phyloP scores from a whole-genome alignment of 1,140 invertebrate genomes.

The Pseudomyrmex pallidus region DNA sequence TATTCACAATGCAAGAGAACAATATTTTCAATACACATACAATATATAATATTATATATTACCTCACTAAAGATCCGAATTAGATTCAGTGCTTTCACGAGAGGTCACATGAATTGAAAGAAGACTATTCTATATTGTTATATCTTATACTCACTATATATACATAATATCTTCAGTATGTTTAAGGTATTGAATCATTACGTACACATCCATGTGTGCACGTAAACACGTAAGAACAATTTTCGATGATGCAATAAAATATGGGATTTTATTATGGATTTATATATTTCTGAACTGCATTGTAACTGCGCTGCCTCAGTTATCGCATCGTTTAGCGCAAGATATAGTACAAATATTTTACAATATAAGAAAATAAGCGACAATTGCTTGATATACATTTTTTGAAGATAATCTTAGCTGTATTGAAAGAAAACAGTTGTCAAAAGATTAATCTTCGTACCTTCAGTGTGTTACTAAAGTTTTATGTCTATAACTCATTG shows the following conservation, averaged over 20 bases:
- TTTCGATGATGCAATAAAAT: constrained; percentile 3
- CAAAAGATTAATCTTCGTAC: background rate
- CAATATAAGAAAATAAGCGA: constrained; percentile 28
- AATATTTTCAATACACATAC: constrained; percentile 15
- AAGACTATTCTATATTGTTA: constrained; percentile 4
- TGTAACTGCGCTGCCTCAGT: background rate
- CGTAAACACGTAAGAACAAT: background rate
- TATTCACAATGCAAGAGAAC: constrained; percentile 29
- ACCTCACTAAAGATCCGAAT: constrained; percentile 25
- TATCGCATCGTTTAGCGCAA: background rate
- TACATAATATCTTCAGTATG: background rate
- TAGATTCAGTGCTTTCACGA: constrained; percentile 7
- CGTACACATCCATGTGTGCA: background rate
- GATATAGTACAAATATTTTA: constrained; percentile 34
- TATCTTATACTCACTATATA: constrained; percentile 35
- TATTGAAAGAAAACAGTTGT: background rate
- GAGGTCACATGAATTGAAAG: constrained; percentile 30
- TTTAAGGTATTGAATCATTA: constrained; percentile 12
- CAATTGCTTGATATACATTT: constrained; percentile 2
- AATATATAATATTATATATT: background rate
- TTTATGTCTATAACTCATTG: background rate
- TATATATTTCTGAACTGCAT: background rate
- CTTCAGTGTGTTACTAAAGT: background rate
- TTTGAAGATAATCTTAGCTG: background rate
- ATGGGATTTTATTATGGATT: background rate